Percentiles rank a stretch among this genome's conserved stretches.
These are phyloP conservation scores for Trialeurodes vaporariorum DNA, from an alignment of 1,140 invertebrate genomes.

Conservation along the genomic window DNA sequence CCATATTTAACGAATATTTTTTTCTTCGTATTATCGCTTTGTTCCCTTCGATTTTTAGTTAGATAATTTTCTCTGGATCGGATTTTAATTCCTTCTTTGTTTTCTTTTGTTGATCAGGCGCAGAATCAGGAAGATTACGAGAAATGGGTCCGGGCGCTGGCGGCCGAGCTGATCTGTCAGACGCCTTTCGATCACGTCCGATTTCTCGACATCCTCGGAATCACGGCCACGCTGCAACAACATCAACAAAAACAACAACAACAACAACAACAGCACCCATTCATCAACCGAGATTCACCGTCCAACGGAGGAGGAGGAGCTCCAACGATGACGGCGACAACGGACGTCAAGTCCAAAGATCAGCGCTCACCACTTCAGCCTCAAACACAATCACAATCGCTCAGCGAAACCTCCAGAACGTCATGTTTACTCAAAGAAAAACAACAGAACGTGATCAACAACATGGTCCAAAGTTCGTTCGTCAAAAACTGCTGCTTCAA, in stretches of 20 bases:
- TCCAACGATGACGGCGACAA: too few species aligned
- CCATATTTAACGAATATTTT: too few species aligned
- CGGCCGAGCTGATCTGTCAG: constrained; percentile 46
- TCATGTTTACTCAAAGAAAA: background rate
- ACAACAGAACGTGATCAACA: background rate
- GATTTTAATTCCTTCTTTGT: too few species aligned
- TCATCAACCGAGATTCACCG: too few species aligned
- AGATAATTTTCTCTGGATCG: too few species aligned
- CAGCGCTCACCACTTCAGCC: too few species aligned
- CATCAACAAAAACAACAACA: background rate
- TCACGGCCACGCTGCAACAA: background rate
- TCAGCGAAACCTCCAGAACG: background rate
- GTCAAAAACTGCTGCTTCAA: background rate
- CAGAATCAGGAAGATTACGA: constrained; percentile 43
- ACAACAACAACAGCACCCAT: too few species aligned
- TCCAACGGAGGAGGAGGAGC: too few species aligned
- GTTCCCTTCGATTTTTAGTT: too few species aligned
- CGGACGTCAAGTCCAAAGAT: too few species aligned
- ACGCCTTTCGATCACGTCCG: constrained; percentile 45
- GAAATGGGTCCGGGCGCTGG: constrained; percentile 47
- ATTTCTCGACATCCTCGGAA: constrained; percentile 37
- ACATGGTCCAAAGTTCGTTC: background rate
- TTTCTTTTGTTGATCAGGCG: too few species aligned
- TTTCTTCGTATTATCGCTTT: too few species aligned
- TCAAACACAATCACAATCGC: background rate